Evolutionary conservation across 2,888 invertebrate genomes (phyloP), one percentile per base, ranked within the genome.

Genomic region (Eupithecia dodoneata): DNA sequence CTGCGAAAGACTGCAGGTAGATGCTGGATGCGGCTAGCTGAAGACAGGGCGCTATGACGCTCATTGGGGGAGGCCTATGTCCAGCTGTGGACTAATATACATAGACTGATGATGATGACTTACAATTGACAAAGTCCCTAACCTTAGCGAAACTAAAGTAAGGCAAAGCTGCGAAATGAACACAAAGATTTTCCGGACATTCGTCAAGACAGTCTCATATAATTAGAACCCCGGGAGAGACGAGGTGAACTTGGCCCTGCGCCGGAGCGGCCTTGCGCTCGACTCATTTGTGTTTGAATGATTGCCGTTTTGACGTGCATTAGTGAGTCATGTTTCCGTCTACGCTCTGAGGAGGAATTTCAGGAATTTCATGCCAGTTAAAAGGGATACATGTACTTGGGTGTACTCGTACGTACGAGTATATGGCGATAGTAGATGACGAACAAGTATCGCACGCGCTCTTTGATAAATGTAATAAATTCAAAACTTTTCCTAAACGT

Each of bases 321-420:
- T 80, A 80, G 77, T 90, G 90, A 90, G 83, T 91, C 91, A 90
- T 83, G 69, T 85, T 92, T 92, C 92, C 92, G 89, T 85, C 83
- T 87, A 80, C 84, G 83, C 67, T 71, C 55, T 76, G 45, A 4
- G 73, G 4, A 70, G 74, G 79, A 79, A 79, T 79, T 76, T 75
- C n/a, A 55, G 52, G 71, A 72, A 74, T 63, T 77, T 65, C 52
- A 65, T 13, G 66, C 72, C 52, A 18, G 10, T 59, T 59, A 30
- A 4, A 12, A 59, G 59, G 12, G 30, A 63, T 12, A 12, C 30
- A 12, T 63, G 30, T 63, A 63, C 63, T 18, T 63, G 10, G 12
- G 30, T 30, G 12, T 63, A 63, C 12, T 3, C 30, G 6, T 9
- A 9, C 9, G 52, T 59, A n/a, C n/a, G n/a, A n/a, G n/a, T n/a